Base-by-base conservation (phyloP, 2,113 vertebrate species). In the Centropus unirufus region DNA sequence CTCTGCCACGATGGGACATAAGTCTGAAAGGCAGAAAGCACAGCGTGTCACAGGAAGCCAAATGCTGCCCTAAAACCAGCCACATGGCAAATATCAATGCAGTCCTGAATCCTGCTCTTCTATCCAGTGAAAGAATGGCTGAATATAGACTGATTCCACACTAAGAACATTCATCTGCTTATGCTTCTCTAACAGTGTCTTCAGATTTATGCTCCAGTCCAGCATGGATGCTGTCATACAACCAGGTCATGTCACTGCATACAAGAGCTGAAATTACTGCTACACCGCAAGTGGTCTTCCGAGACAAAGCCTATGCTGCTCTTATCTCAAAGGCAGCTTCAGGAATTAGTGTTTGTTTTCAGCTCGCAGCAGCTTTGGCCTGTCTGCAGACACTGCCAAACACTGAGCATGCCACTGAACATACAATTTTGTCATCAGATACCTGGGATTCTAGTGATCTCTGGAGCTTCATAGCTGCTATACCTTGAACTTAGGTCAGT, bases 371-470 rank as follows among this genome's bases (percentile, higher is more conserved):
- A 47, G n/a, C 44, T 36, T 19, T 52, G 47, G 47, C 39, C 29
- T 29, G n/a, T 47, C 54, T 86, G 51, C 67, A 58, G 74, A 55
- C 83, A 16, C 67, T 55, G 40, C 39, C 66, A 55, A 40, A 14
- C 36, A 17, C 32, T 15, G 8, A 26, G 18, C 29, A 29, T 36
- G 46, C 42, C 34, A 67, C 15, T 32, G 30, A 62, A 61, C 34
- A 55, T 30, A 76, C 16, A 85, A 26, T 22, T 54, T 54, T 70
- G 42, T 11, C 59, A 49, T 24, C 51, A 62, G 44, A 40, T 96
- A 98, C 98, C 98, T 98, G 96, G 49, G 81, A 98, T 98, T 76
- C 95, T 97, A 20, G 83, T 54, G 58, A 93, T 70, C 20, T 97
- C 95, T 66, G 93, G 85, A 80, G 93, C 93, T 89, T 18, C 79